Conservation (phyloP, 1,140 invertebrate species). For the Trichonephila clavata region DNA sequence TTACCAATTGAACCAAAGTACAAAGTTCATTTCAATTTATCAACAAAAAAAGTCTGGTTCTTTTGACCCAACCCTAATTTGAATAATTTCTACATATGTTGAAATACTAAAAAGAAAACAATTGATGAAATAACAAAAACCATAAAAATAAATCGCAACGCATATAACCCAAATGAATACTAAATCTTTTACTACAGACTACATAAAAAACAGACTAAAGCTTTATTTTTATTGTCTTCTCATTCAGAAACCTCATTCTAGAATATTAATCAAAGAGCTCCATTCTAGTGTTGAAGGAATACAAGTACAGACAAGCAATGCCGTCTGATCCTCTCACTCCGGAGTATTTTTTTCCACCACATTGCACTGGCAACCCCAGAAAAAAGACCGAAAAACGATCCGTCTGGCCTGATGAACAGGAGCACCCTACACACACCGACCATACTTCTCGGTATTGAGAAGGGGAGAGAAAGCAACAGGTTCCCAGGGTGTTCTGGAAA, state of each 20-base stretch:
- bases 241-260: neutral
- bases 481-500: conserved; percentile 40
- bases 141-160: neutral
- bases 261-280: neutral
- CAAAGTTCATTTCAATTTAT: too few relatives aligned
- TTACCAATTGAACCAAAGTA: too few relatives aligned
- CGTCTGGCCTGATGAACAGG: neutral
- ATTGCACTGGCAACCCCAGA: conserved; percentile 26
- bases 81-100: neutral
- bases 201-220: too few relatives aligned
- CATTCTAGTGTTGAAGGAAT: neutral
- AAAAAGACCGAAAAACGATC: conserved; percentile 46
- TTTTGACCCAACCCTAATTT: neutral
- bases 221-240: neutral
- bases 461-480: conserved; percentile 58
- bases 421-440: neutral
- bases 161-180: neutral
- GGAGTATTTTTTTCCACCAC: neutral
- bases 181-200: neutral
- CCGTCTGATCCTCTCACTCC: neutral
- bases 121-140: neutral
- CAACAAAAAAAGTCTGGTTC: neutral
- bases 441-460: conserved; percentile 65
- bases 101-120: neutral
- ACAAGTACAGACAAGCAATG: neutral